Conservation (phyloP, 2,113 vertebrate genomes). For the Gavia stellata region DNA sequence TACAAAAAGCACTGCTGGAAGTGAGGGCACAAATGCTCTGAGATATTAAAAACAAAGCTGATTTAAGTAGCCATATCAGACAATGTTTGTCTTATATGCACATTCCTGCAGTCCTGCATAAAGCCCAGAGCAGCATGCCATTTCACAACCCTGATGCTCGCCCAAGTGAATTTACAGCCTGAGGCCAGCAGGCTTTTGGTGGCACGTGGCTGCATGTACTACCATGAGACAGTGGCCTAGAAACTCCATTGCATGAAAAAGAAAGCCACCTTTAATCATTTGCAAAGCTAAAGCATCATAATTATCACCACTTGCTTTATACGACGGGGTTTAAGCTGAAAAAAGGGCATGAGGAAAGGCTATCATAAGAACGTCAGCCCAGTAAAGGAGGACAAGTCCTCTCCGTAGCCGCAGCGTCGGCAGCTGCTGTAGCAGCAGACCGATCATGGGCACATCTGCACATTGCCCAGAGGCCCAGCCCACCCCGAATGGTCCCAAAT, state of each 20-base stretch:
- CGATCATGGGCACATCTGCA: not conserved
- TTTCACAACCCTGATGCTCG: not conserved
- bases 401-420: not conserved
- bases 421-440: not conserved
- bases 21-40: not conserved
- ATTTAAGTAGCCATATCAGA: not conserved
- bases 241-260: not conserved
- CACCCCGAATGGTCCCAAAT: not conserved
- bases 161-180: not conserved
- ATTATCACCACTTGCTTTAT: not conserved
- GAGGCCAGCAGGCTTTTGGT: not conserved
- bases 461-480: not conserved
- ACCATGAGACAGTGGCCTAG: not conserved
- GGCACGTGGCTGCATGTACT: not conserved
- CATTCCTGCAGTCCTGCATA: not conserved
- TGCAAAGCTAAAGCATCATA: conserved; percentile 26
- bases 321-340: not conserved
- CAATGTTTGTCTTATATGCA: not conserved
- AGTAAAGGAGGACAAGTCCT: not conserved
- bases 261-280: not conserved
- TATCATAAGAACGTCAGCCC: not conserved
- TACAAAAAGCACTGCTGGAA: not conserved
- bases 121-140: not conserved
- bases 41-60: not conserved
- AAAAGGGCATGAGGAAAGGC: not conserved